phyloP scores from a whole-genome alignment of 1,140 invertebrate genomes.

The Ceratina japonica region DNA sequence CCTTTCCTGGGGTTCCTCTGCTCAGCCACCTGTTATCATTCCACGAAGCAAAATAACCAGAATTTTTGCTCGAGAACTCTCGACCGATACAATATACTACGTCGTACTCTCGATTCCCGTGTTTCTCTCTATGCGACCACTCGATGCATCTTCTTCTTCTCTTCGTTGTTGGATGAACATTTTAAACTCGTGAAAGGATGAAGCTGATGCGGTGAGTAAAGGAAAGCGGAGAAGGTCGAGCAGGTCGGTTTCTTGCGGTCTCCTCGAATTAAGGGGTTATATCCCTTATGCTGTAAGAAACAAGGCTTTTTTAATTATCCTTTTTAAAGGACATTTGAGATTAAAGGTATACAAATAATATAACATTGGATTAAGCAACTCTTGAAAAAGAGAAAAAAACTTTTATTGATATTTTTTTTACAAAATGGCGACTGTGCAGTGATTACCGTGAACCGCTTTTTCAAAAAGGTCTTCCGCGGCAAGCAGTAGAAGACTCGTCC shows the following conservation, averaged over 20 bases:
- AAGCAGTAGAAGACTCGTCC: too few species aligned
- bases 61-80: neutral
- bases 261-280: too few species aligned
- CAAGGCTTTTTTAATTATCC: too few species aligned
- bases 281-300: too few species aligned
- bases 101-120: neutral
- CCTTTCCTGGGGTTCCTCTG: neutral
- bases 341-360: too few species aligned
- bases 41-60: conserved; percentile 21
- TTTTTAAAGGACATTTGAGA: too few species aligned
- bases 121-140: neutral
- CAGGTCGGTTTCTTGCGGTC: conserved; percentile 25
- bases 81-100: neutral
- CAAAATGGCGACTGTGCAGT: too few species aligned
- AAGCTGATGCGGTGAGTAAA: neutral
- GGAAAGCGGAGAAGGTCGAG: neutral
- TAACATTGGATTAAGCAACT: too few species aligned
- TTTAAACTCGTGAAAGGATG: neutral
- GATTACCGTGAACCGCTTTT: too few species aligned
- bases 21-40: conserved; percentile 42
- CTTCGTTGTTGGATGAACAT: neutral
- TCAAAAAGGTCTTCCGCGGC: too few species aligned
- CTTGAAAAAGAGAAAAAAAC: too few species aligned
- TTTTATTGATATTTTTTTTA: too few species aligned
- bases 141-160: neutral